Evolutionary conservation across 2,888 invertebrate species (phyloP).

Genomic region (Drosophila rellima): DNA sequence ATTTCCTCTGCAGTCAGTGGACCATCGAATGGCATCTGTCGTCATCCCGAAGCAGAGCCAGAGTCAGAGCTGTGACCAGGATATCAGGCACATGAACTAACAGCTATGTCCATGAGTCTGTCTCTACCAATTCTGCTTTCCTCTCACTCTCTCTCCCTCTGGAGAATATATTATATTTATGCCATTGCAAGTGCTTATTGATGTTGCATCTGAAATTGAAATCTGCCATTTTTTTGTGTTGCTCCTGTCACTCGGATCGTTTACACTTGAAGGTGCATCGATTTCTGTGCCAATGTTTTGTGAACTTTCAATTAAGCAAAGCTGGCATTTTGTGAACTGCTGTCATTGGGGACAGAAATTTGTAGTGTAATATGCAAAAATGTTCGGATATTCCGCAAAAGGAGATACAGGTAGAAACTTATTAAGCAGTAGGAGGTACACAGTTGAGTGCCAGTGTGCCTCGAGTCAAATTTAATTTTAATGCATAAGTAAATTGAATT

Average conservation of each 20-base stretch:
- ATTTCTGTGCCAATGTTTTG: slow-evolving; percentile 49
- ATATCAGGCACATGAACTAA: slow-evolving; percentile 21
- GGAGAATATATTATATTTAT: slow-evolving; percentile 73
- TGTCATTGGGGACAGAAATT: slow-evolving; percentile 19
- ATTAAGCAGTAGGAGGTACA: background rate
- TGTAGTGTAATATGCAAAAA: slow-evolving; percentile 36
- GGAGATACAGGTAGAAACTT: background rate
- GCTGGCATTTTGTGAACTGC: slow-evolving; percentile 54
- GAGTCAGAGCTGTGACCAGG: slow-evolving; percentile 1
- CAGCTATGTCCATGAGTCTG: slow-evolving; percentile 28
- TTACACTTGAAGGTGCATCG: slow-evolving; percentile 52
- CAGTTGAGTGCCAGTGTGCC: slow-evolving; percentile 6
- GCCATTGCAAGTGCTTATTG: slow-evolving; percentile 78
- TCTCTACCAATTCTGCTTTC: slow-evolving; percentile 18
- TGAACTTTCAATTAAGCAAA: slow-evolving; percentile 70
- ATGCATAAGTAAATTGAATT: slow-evolving; percentile 76
- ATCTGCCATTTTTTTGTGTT: slow-evolving; percentile 55
- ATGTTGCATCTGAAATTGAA: slow-evolving; percentile 82
- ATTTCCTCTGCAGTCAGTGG: slow-evolving; percentile 70
- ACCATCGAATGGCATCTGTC: slow-evolving; percentile 42
- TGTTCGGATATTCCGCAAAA: slow-evolving; percentile 1
- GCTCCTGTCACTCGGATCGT: slow-evolving; percentile 21
- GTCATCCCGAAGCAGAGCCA: slow-evolving; percentile 39
- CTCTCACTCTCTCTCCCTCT: slow-evolving; percentile 21
- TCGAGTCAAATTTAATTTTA: slow-evolving; percentile 56